A percentile compares a stretch with the other conserved stretches of the same genome.
These are phyloP conservation scores for Andrena chrysosceles DNA, from an alignment of 2,888 invertebrate genomes.

Conservation along the genomic window DNA sequence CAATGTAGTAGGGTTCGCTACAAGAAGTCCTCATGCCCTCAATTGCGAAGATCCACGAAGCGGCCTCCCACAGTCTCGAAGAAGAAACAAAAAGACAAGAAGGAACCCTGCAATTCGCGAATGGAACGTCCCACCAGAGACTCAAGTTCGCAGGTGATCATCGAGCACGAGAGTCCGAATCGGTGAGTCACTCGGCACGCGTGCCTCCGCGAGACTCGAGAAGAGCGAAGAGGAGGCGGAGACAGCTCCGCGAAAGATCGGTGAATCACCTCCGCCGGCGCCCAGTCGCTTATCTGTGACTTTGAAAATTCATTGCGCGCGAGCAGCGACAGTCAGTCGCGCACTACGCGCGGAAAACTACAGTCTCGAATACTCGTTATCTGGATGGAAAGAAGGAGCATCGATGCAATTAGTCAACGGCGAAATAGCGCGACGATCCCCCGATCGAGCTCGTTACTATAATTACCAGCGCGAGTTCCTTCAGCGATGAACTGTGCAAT, in stretches of 20 bases:
- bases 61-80: no score
- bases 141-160: slow-evolving; percentile 46
- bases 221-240: slow-evolving; percentile 6
- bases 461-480: not conserved
- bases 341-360: not conserved
- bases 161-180: slow-evolving; percentile 28
- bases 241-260: slow-evolving; percentile 32
- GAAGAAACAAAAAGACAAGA: no score
- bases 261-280: slow-evolving; percentile 56
- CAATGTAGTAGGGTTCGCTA: no score
- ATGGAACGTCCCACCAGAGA: not conserved
- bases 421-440: not conserved
- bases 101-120: no score
- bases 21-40: no score
- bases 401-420: slow-evolving; percentile 25
- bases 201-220: slow-evolving; percentile 23
- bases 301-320: slow-evolving; percentile 33
- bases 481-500: not conserved
- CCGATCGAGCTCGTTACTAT: not conserved
- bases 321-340: not conserved
- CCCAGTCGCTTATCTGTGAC: slow-evolving; percentile 21
- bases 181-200: slow-evolving; percentile 58
- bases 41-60: no score
- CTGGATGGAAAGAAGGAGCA: not conserved
- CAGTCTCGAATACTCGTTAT: slow-evolving; percentile 1